phyloP scores from a whole-genome alignment of 2,797 vertebrate genomes.

The Arctocebus calabarensis region DNA sequence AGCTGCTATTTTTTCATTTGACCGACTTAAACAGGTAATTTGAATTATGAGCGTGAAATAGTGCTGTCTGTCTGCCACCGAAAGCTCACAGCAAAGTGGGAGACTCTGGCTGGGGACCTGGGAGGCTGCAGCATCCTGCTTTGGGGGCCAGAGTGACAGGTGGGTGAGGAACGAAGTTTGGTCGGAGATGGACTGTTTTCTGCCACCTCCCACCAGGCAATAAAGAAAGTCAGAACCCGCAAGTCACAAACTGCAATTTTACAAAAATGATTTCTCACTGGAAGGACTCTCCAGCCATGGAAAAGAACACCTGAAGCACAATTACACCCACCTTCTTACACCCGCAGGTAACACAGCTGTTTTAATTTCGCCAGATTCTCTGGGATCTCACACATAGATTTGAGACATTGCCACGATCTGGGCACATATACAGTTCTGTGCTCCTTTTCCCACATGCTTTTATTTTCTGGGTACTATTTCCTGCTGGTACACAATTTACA shows the following conservation, averaged over 20 bases:
- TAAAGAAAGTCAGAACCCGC: neutral
- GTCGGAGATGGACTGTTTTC: neutral
- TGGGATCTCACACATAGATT: neutral
- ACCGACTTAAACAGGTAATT: conserved; percentile 86
- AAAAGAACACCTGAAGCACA: neutral
- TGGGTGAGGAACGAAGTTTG: neutral
- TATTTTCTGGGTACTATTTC: neutral
- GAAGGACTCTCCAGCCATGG: neutral
- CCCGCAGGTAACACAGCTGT: neutral
- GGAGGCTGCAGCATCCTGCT: neutral
- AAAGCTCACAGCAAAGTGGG: conserved; percentile 22
- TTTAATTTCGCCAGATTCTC: neutral
- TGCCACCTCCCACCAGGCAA: neutral
- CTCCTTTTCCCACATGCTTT: neutral
- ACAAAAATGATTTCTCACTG: neutral
- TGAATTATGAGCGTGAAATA: conserved; percentile 83
- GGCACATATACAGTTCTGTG: too few relatives aligned
- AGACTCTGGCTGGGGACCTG: neutral
- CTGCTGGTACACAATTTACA: neutral
- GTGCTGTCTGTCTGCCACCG: conserved; percentile 80
- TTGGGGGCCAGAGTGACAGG: neutral
- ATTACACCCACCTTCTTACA: neutral
- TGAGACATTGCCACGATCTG: neutral
- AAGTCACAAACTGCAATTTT: neutral
- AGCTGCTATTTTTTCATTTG: conserved; percentile 87